Percentiles rank a stretch among this genome's conserved stretches.
phyloP scores from a whole-genome alignment of 2,113 vertebrate species.

The Dissostichus mawsoni region DNA sequence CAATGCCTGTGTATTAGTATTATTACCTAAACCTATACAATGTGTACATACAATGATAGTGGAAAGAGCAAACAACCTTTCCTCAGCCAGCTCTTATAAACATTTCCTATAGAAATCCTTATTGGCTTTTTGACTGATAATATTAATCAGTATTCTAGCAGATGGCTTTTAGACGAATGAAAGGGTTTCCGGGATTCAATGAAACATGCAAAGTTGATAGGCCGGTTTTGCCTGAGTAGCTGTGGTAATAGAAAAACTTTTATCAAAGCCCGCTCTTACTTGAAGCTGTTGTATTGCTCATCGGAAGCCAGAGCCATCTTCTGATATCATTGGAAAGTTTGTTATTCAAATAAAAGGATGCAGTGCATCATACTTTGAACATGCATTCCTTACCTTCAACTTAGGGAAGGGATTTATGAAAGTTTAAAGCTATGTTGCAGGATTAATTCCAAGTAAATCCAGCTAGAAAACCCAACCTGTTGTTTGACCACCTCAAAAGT shows the following conservation, averaged over 20 bases:
- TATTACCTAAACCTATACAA: background rate
- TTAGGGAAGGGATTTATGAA: constrained; percentile 3
- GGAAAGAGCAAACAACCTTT: background rate
- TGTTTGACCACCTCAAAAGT: background rate
- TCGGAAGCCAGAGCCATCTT: constrained; percentile 52
- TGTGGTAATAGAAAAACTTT: constrained; percentile 76
- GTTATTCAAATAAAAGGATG: constrained; percentile 37
- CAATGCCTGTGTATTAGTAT: background rate
- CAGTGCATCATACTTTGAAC: constrained; percentile 37
- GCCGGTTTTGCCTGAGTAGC: constrained; percentile 70
- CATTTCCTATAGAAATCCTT: background rate
- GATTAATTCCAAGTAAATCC: constrained; percentile 27
- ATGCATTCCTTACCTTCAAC: background rate
- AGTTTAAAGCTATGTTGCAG: constrained; percentile 1
- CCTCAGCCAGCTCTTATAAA: constrained; percentile 4
- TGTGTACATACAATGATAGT: background rate
- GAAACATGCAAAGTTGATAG: constrained; percentile 66
- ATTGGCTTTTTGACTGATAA: constrained; percentile 2
- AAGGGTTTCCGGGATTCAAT: constrained; percentile 45
- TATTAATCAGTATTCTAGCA: constrained; percentile 56
- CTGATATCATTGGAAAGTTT: constrained; percentile 54
- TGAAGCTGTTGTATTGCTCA: constrained; percentile 54
- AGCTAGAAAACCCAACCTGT: constrained; percentile 3
- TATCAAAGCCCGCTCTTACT: constrained; percentile 63
- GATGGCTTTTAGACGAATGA: background rate